These are phyloP conservation scores for Cariama cristata DNA, from an alignment of 2,113 vertebrate genomes.

Conservation along the genomic window DNA sequence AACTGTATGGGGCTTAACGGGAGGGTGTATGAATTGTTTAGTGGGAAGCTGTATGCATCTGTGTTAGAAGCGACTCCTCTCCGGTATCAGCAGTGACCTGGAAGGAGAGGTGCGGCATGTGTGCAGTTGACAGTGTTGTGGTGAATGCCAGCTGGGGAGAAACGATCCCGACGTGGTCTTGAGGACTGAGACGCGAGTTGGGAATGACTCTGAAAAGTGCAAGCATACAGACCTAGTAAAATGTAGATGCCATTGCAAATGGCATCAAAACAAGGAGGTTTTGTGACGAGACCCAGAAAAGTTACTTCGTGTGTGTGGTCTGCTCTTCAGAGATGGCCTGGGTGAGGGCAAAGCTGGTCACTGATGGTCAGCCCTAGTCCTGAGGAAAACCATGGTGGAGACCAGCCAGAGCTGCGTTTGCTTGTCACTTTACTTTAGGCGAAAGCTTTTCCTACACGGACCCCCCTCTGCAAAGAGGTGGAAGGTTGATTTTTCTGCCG, in stretches of 20 bases:
- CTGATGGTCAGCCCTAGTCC: background rate
- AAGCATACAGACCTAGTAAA: background rate
- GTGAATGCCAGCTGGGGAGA: background rate
- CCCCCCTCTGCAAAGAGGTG: background rate
- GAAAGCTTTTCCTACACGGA: background rate
- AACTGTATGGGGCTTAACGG: no score
- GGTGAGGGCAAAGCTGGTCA: background rate
- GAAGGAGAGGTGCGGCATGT: background rate
- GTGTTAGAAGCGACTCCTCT: background rate
- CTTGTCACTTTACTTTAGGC: background rate
- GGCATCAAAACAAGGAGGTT: background rate
- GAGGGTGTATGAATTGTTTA: background rate
- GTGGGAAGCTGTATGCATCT: background rate
- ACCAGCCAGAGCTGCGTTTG: background rate
- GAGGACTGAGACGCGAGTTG: rapidly evolving
- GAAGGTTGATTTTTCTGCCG: background rate
- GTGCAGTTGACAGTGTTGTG: background rate
- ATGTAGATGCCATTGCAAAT: background rate
- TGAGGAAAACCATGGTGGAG: rapidly evolving
- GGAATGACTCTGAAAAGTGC: background rate
- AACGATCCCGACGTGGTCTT: background rate
- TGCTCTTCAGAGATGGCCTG: background rate
- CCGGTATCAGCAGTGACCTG: background rate
- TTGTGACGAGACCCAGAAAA: background rate
- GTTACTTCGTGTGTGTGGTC: background rate